A percentile compares a stretch with the other conserved stretches of the same genome.
Evolutionary conservation across 2,888 invertebrate genomes (phyloP).

Genomic region (Drosophila histrio): DNA sequence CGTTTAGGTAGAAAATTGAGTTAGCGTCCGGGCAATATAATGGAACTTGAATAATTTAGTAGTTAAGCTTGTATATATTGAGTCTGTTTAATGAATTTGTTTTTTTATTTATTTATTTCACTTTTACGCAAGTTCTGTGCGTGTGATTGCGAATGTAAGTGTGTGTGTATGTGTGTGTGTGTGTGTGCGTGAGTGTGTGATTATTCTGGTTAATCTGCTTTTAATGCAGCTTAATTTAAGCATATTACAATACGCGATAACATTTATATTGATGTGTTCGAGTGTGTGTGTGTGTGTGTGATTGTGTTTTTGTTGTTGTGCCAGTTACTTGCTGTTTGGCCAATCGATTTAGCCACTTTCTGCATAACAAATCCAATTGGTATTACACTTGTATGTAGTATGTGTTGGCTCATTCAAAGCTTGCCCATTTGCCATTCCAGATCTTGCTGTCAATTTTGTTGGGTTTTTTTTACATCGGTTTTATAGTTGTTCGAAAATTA

Average conservation of each 20-base stretch:
- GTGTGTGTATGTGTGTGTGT: no score
- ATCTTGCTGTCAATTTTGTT: constrained; percentile 13
- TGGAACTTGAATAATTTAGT: constrained; percentile 25
- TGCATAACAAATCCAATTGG: constrained; percentile 38
- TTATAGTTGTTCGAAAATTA: constrained; percentile 18
- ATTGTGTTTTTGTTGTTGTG: constrained; percentile 16
- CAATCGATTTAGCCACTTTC: constrained; percentile 20
- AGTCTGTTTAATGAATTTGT: constrained; percentile 1
- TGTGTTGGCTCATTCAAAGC: constrained; percentile 23
- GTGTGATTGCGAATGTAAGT: not conserved
- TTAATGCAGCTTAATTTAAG: constrained; percentile 11
- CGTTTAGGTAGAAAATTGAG: constrained; percentile 13
- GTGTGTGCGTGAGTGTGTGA: constrained; percentile 5
- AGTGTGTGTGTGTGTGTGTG: constrained; percentile 5
- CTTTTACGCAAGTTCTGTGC: not conserved
- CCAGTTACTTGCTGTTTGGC: constrained; percentile 28
- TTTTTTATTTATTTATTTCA: not conserved
- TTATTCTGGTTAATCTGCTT: constrained; percentile 8
- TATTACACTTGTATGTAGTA: not conserved
- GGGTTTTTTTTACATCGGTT: constrained; percentile 4
- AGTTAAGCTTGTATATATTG: constrained; percentile 29
- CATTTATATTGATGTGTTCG: constrained; percentile 9
- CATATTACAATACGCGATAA: constrained; percentile 12
- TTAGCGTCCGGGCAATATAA: constrained; percentile 38
- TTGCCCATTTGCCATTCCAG: constrained; percentile 44